Conservation (phyloP, 2,888 invertebrate genomes). For the Abscondita cerata region DNA sequence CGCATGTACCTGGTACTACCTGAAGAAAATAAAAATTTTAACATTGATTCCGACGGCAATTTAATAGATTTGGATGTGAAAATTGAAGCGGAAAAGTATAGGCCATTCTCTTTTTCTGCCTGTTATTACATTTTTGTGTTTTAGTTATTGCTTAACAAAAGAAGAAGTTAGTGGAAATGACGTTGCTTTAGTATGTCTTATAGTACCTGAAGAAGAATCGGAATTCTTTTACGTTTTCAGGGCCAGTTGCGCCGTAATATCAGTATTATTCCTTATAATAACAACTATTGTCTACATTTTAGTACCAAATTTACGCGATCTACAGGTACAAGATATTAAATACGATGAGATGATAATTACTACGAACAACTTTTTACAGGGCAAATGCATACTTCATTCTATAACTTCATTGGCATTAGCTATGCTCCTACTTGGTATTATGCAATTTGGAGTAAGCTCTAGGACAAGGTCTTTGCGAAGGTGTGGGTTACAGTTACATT, state of each 20-base stretch:
- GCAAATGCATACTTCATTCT: constrained; percentile 69
- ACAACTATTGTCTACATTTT: constrained; percentile 68
- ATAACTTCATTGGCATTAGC: constrained; percentile 66
- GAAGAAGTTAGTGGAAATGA: constrained; percentile 21
- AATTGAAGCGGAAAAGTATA: constrained; percentile 17
- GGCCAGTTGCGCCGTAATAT: constrained; percentile 46
- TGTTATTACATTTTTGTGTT: constrained; percentile 9
- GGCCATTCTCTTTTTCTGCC: background rate
- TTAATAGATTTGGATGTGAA: constrained; percentile 47
- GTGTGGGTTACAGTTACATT: constrained; percentile 56
- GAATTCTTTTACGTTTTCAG: constrained; percentile 43
- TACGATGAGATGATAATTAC: background rate
- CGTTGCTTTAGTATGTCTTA: constrained; percentile 54
- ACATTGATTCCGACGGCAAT: constrained; percentile 51
- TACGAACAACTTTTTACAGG: constrained; percentile 54
- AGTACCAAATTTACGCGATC: constrained; percentile 67
- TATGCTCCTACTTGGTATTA: constrained; percentile 65
- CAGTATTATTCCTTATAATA: constrained; percentile 63
- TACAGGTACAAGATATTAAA: constrained; percentile 51
- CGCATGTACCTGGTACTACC: constrained; percentile 59
- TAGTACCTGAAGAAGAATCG: constrained; percentile 34
- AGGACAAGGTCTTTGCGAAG: constrained; percentile 59
- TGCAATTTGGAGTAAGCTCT: constrained; percentile 62
- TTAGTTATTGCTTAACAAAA: constrained; percentile 53
- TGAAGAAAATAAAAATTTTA: constrained; percentile 50